Percentiles rank a stretch among this genome's conserved stretches.
Evolutionary conservation across 2,888 invertebrate species (phyloP).

Genomic region (Pherbina coryleti): DNA sequence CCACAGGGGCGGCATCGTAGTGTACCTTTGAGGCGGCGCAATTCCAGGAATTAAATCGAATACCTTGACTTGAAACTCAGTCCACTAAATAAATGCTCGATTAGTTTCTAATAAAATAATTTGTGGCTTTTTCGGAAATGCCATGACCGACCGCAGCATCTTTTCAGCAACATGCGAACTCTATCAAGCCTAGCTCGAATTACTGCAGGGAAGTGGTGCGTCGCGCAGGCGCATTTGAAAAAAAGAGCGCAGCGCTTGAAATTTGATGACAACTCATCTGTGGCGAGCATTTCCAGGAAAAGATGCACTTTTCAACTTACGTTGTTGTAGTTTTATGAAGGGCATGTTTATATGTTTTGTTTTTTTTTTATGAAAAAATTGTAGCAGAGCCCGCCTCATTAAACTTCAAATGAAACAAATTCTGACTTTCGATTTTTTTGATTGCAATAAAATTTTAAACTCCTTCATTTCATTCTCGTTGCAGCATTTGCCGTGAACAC

Average conservation of each 20-base stretch:
- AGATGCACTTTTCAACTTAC: conserved; percentile 30
- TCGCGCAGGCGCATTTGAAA: conserved; percentile 22
- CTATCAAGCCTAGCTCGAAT: conserved; percentile 17
- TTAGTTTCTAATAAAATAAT: conserved; percentile 44
- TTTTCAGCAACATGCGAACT: background rate
- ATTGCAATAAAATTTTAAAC: conserved; percentile 39
- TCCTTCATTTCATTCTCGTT: conserved; percentile 59
- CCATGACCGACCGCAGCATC: background rate
- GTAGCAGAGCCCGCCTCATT: conserved; percentile 17
- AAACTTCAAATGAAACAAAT: conserved; percentile 29
- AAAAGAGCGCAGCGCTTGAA: background rate
- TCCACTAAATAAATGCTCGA: conserved; percentile 37
- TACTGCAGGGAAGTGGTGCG: background rate
- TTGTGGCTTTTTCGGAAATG: conserved; percentile 22
- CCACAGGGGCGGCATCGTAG: conserved; percentile 44
- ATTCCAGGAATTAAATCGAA: conserved; percentile 67
- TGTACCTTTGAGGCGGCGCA: conserved; percentile 56
- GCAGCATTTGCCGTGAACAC: conserved; percentile 65
- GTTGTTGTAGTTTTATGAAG: background rate
- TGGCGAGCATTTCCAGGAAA: conserved; percentile 34
- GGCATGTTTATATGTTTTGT: conserved; percentile 4
- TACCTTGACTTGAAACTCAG: conserved; percentile 51
- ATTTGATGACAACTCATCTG: conserved; percentile 29
- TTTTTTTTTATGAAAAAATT: conserved; percentile 15
- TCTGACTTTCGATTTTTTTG: conserved; percentile 36